Evolutionary conservation across 1,140 invertebrate genomes (phyloP), one percentile per base, ranked within the genome.

Genomic region (Megathymus violae): DNA sequence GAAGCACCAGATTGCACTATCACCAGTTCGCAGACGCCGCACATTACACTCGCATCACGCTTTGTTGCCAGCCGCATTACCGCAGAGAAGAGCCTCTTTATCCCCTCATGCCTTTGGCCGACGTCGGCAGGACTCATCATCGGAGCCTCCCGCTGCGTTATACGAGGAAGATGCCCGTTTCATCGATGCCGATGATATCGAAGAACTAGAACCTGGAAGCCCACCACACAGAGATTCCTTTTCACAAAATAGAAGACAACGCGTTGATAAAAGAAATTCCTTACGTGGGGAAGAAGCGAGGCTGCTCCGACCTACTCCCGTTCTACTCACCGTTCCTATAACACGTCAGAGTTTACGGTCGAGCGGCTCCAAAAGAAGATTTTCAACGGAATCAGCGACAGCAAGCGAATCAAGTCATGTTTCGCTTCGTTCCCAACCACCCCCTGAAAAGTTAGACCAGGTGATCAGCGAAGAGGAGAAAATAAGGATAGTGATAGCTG

Each of bases 111-210:
- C 83, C 61, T 90, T 91, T 74, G 86, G 80, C 67, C 77, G 87
- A 44, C 82, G 84, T 65, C 83, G 88, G 40, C 89, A 90, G 76
- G 88, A 90, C 40, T 91, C 89, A 4, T 71, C 77, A n/a, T 80
- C 82, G 10, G 88, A 89, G 38, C 74, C 88, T 0, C 87, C 86
- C 17, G 74, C 86, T 9, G 88, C 88, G 5, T 70, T 92, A 11
- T 92, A 92, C 56, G 91, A 92, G 66, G 91, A 92, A 65, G 91
- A 92, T 34, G 89, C 91, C 1, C 81, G 91, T 4, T 92, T 91
- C 64, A 92, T 92, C 41, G 91, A 92, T 58, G 91, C 90, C 15
- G 91, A 92, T 44, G 91, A 92, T 36, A 75, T 86, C 11, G 86
- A 90, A 6, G 85, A 89, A 59, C 67, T 90, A 9, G 86, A 90